Conservation (phyloP, 2,888 invertebrate species). For the Nudaria mundana region DNA sequence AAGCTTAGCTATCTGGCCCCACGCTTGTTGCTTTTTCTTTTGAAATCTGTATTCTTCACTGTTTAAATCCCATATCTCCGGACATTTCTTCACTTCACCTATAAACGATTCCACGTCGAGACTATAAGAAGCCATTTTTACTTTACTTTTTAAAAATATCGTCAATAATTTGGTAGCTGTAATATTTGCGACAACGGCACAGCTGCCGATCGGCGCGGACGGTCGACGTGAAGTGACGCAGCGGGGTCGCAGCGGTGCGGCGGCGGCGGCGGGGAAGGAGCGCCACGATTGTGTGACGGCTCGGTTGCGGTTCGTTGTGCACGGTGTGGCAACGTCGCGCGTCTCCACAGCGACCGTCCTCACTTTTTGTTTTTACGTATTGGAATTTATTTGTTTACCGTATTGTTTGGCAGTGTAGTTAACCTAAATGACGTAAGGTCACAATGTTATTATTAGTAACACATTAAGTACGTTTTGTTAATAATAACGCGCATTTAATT, state of each 20-base stretch:
- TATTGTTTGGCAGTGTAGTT: conserved; percentile 27
- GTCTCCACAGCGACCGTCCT: conserved; percentile 14
- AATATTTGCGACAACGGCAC: conserved; percentile 32
- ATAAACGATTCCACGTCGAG: conserved; percentile 60
- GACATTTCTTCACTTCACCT: conserved; percentile 57
- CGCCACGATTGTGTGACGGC: conserved; percentile 45
- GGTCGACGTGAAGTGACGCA: conserved; percentile 48
- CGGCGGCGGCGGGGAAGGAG: conserved; percentile 49
- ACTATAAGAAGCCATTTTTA: conserved; percentile 39
- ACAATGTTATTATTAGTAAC: conserved; percentile 11
- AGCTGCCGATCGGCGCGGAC: conserved; percentile 40
- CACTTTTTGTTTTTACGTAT: conserved; percentile 29
- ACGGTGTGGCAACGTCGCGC: conserved; percentile 48
- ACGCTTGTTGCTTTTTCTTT: conserved; percentile 49
- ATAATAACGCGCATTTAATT: background rate
- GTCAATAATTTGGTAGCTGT: conserved; percentile 29
- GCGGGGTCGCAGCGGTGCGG: conserved; percentile 54
- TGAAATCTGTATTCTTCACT: conserved; percentile 46
- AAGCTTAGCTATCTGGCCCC: conserved; percentile 51
- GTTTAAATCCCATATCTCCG: conserved; percentile 56
- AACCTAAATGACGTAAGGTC: conserved; percentile 21
- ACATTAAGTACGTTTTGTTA: conserved; percentile 3
- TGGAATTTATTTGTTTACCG: conserved; percentile 34
- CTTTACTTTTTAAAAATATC: conserved; percentile 18
- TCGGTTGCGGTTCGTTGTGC: conserved; percentile 32